These are phyloP conservation scores for Hydraecia micacea DNA, from an alignment of 2,888 invertebrate species.

Conservation along the genomic window DNA sequence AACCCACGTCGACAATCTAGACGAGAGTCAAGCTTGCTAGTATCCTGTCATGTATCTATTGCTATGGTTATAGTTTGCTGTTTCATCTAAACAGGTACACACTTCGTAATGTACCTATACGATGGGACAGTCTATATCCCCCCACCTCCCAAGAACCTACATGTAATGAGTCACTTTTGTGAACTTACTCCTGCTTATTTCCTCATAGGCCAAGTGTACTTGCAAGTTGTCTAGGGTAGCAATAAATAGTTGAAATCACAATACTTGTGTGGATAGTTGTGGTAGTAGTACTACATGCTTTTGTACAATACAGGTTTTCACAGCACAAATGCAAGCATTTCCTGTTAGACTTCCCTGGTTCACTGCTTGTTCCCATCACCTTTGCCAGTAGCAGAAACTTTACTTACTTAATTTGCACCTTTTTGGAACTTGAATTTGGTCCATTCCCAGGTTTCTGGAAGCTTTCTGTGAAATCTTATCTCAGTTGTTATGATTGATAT, in stretches of 20 bases:
- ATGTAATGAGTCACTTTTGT: not conserved
- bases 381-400: not conserved
- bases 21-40: constrained; percentile 6
- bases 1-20: constrained; percentile 39
- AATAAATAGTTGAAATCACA: not conserved
- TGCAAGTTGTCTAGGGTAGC: not conserved
- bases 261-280: not conserved
- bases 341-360: not conserved
- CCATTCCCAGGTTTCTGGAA: not conserved
- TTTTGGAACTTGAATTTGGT: not conserved
- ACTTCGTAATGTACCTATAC: not conserved
- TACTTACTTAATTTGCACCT: not conserved
- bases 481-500: not conserved
- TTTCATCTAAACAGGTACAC: not conserved
- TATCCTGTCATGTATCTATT: constrained; percentile 18
- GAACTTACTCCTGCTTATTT: not conserved
- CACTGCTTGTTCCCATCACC: not conserved
- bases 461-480: constrained; percentile 5
- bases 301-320: not conserved
- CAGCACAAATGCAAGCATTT: not conserved
- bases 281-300: not conserved
- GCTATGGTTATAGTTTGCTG: not conserved
- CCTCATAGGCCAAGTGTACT: not conserved
- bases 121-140: too few species aligned
- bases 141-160: not conserved